Conservation (phyloP, 2,888 invertebrate genomes). For the Apamea crenata region DNA sequence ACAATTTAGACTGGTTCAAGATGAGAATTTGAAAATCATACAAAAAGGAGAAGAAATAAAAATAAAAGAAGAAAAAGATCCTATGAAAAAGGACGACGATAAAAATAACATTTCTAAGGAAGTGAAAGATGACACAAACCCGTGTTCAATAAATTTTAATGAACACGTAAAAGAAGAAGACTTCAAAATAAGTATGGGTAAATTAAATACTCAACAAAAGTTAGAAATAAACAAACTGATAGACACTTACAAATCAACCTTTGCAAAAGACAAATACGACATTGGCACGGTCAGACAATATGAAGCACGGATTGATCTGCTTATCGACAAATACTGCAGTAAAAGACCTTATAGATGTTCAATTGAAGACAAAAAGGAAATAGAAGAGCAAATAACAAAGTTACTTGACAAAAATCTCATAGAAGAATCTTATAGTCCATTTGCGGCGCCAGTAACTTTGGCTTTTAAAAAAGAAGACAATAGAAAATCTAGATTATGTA, state of each 20-base stretch:
- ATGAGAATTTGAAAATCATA: not conserved
- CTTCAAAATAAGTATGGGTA: not conserved
- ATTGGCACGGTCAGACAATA: not conserved
- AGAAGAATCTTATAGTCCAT: too few relatives aligned
- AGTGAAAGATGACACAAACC: not conserved
- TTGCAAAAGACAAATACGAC: too few relatives aligned
- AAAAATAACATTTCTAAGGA: not conserved
- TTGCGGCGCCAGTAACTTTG: too few relatives aligned
- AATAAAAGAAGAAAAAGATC: not conserved
- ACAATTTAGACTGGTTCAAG: not conserved
- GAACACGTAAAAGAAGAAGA: not conserved
- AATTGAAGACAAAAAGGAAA: not conserved
- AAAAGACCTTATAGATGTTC: not conserved
- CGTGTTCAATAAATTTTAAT: not conserved
- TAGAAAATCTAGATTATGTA: too few relatives aligned
- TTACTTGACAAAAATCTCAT: too few relatives aligned
- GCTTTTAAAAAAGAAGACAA: too few relatives aligned
- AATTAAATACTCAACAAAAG: not conserved
- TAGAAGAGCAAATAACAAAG: too few relatives aligned
- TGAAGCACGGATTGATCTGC: not conserved
- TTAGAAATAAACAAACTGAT: too few relatives aligned
- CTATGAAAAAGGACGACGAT: not conserved
- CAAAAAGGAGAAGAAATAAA: not conserved
- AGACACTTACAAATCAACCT: too few relatives aligned
- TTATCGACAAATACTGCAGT: not conserved